Percentiles rank a stretch among this genome's conserved stretches.
Evolutionary conservation across 2,888 invertebrate species (phyloP).

Genomic region (Diabrotica balteata): DNA sequence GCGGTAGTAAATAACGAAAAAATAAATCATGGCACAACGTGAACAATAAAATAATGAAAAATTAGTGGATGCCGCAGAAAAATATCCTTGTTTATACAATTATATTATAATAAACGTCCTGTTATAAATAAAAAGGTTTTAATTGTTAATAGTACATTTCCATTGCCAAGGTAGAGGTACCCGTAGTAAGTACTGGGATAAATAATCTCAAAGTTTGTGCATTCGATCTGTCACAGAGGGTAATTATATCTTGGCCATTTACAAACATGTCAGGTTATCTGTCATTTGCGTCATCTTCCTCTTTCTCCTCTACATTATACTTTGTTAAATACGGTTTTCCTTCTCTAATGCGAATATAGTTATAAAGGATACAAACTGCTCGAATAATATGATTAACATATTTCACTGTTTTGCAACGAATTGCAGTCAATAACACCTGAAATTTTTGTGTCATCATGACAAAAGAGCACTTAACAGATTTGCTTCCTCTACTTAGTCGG

Average conservation of each 20-base stretch:
- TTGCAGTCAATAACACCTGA: too few relatives aligned
- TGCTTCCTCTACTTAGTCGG: not conserved
- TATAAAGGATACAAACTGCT: not conserved
- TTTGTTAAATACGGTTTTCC: not conserved
- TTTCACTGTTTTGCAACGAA: constrained; percentile 5
- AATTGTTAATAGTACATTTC: constrained; percentile 2
- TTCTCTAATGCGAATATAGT: not conserved
- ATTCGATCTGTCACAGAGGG: not conserved
- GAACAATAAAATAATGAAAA: not conserved
- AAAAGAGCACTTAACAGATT: too few relatives aligned
- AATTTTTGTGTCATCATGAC: too few relatives aligned
- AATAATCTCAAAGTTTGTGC: constrained; percentile 11
- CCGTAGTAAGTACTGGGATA: not conserved
- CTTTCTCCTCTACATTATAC: constrained; percentile 2
- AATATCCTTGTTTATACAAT: constrained; percentile 3
- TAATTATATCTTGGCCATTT: too few relatives aligned
- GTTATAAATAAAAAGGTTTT: constrained; percentile 2
- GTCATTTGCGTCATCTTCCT: constrained; percentile 7
- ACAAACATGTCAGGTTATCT: not conserved
- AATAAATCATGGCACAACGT: not conserved
- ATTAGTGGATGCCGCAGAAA: constrained; percentile 4
- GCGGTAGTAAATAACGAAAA: not conserved
- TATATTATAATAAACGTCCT: not conserved
- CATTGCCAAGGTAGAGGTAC: not conserved
- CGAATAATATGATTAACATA: not conserved